These are phyloP conservation scores for Lepus townsendii DNA, from an alignment of 2,797 vertebrate genomes.

Conservation along the genomic window DNA sequence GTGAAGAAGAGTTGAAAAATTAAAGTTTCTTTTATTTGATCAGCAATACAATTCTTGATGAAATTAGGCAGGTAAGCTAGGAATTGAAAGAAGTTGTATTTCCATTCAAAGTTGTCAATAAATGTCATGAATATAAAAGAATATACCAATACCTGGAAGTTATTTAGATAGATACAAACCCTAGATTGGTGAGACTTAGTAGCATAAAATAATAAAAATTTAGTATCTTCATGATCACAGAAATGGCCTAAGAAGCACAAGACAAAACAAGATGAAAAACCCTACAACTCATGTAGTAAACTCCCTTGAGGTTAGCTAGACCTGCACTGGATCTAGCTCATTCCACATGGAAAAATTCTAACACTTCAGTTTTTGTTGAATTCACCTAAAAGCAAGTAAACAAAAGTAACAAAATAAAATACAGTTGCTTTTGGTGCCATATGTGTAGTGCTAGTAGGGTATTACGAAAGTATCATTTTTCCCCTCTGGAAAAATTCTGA, in stretches of 20 bases:
- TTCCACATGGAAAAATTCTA: neutral
- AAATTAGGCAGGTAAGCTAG: neutral
- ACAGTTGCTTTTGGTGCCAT: neutral
- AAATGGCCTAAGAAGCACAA: neutral
- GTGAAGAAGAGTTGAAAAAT: constrained; percentile 19
- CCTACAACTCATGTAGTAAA: neutral
- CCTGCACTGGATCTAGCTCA: neutral
- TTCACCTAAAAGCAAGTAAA: constrained; percentile 30
- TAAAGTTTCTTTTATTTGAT: constrained; percentile 23
- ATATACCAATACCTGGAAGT: neutral
- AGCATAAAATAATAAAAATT: constrained; percentile 1
- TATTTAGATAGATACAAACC: constrained; percentile 43
- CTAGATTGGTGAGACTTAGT: neutral
- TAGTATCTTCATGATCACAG: neutral
- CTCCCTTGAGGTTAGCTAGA: neutral
- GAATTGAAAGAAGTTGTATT: constrained; percentile 35
- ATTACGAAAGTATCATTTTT: neutral
- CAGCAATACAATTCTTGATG: neutral
- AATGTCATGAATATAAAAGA: constrained; percentile 8
- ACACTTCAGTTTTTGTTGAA: constrained; percentile 34
- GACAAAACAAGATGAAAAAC: neutral
- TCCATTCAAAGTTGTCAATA: neutral
- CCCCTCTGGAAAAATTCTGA: constrained; percentile 20
- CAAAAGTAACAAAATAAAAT: constrained; percentile 7
- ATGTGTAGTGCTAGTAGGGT: neutral